Evolutionary conservation across 2,888 invertebrate genomes (phyloP).

Genomic region (Cabera pusaria): DNA sequence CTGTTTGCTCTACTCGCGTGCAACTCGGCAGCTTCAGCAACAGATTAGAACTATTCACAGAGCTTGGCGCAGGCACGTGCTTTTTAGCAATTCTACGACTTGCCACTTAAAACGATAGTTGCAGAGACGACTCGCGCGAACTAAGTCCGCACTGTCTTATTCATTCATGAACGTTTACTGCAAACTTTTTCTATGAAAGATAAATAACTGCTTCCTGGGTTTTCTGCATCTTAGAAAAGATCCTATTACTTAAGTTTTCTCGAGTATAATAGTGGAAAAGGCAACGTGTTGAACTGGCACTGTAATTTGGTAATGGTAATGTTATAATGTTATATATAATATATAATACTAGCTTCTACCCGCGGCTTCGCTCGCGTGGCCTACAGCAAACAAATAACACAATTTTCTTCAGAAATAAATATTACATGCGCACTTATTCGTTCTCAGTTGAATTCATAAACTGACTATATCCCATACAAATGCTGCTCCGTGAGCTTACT

Average conservation of each 20-base stretch:
- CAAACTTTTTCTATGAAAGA: conserved; percentile 34
- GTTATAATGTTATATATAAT: too few species aligned
- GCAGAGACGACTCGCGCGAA: conserved; percentile 43
- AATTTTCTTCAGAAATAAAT: too few species aligned
- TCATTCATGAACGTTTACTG: conserved; percentile 47
- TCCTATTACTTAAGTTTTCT: conserved; percentile 32
- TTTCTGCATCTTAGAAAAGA: conserved; percentile 28
- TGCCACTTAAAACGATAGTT: conserved; percentile 53
- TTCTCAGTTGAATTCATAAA: too few species aligned
- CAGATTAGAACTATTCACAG: conserved; percentile 73
- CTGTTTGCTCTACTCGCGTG: conserved; percentile 23
- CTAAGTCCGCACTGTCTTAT: conserved; percentile 44
- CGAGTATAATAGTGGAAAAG: conserved; percentile 1
- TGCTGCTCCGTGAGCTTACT: too few species aligned
- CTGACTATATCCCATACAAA: too few species aligned
- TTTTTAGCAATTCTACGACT: conserved; percentile 69
- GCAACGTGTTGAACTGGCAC: conserved; percentile 3
- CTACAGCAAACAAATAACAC: too few species aligned
- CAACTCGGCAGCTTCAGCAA: conserved; percentile 48
- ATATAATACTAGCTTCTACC: too few species aligned
- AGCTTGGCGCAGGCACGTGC: conserved; percentile 61
- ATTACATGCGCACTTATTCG: neutral
- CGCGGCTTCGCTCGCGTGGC: too few species aligned
- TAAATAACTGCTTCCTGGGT: conserved; percentile 34
- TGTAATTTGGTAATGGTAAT: conserved; percentile 3